phyloP scores from a whole-genome alignment of 1,140 invertebrate genomes.

The Zaprionus camerounensis region DNA sequence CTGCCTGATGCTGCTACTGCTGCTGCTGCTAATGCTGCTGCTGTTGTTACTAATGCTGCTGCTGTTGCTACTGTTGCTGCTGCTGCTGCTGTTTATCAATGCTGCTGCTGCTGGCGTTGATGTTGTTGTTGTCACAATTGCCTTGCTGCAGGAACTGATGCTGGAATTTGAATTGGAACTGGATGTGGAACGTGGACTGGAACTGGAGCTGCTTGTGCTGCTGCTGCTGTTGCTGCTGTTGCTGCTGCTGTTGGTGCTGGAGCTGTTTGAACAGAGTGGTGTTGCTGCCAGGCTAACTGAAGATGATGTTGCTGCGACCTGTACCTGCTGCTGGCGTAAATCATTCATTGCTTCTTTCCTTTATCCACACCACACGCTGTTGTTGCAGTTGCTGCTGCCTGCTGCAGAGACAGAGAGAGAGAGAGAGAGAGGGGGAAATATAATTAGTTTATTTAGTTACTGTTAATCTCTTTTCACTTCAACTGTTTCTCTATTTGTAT shows the following conservation, averaged over 20 bases:
- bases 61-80: constrained; percentile 32
- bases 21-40: constrained; percentile 33
- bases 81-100: constrained; percentile 27
- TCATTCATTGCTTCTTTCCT: constrained; percentile 77
- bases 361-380: constrained; percentile 56
- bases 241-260: constrained; percentile 37
- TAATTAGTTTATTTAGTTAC: not conserved
- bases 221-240: constrained; percentile 36
- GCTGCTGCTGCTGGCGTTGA: constrained; percentile 25
- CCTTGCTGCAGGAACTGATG: constrained; percentile 40
- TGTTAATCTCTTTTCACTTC: too few species aligned
- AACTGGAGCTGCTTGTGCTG: constrained; percentile 24
- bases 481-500: too few species aligned
- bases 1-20: constrained; percentile 19
- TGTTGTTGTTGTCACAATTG: constrained; percentile 24
- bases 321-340: constrained; percentile 78
- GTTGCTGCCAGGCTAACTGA: constrained; percentile 52
- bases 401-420: not conserved
- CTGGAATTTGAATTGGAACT: constrained; percentile 47
- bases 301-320: constrained; percentile 77
- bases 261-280: constrained; percentile 33
- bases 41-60: constrained; percentile 17
- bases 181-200: constrained; percentile 39
- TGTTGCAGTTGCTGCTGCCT: constrained; percentile 9
- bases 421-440: not conserved